phyloP scores from a whole-genome alignment of 2,888 invertebrate species.

The Allacma fusca region DNA sequence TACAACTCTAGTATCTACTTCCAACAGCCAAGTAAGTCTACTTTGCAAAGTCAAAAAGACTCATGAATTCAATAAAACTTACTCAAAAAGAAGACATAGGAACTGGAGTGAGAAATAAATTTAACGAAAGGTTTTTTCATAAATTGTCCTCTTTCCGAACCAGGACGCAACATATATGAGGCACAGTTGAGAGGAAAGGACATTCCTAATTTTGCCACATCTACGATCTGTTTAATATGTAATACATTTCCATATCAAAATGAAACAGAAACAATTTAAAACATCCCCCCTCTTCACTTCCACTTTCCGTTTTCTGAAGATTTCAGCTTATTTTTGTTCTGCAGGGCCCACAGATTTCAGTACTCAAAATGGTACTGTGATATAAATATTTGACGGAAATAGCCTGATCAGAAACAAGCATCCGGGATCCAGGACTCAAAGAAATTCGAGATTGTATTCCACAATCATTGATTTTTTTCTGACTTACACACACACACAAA shows the following conservation, averaged over 20 bases:
- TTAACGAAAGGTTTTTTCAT: slow-evolving; percentile 96
- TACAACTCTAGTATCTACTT: too few species aligned
- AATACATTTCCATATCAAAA: too few species aligned
- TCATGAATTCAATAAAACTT: slow-evolving; percentile 66
- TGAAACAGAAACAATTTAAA: neutral
- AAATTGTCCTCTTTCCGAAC: slow-evolving; percentile 79
- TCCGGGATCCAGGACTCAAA: too few species aligned
- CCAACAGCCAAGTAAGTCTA: neutral
- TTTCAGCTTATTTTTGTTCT: too few species aligned
- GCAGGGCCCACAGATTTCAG: too few species aligned
- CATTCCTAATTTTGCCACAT: slow-evolving; percentile 78
- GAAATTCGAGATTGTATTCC: too few species aligned
- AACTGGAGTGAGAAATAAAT: slow-evolving; percentile 92
- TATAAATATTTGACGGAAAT: too few species aligned
- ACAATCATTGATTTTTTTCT: too few species aligned
- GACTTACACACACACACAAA: neutral
- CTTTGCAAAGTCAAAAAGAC: neutral
- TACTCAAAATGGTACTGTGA: too few species aligned
- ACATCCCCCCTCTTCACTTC: too few species aligned
- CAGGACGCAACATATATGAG: slow-evolving; percentile 85
- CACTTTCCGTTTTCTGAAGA: too few species aligned
- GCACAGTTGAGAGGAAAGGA: slow-evolving; percentile 88
- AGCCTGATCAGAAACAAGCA: too few species aligned
- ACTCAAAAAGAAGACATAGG: slow-evolving; percentile 93
- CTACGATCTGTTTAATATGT: slow-evolving; percentile 73